These are phyloP conservation scores for Mellivora capensis DNA, from an alignment of 2,113 vertebrate genomes.

Conservation along the genomic window DNA sequence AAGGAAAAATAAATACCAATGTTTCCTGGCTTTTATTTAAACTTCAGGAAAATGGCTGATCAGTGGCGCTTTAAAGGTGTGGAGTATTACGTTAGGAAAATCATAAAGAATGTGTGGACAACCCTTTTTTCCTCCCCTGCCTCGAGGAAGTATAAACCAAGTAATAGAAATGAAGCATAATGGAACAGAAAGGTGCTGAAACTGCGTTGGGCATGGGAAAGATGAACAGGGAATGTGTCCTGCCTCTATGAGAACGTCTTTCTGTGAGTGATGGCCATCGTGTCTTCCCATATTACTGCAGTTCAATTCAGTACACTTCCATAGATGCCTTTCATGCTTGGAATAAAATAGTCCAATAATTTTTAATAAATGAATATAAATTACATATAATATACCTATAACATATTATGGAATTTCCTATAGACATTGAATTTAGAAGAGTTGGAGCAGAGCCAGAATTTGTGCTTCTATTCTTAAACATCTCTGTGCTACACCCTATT, in stretches of 20 bases:
- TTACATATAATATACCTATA: not conserved
- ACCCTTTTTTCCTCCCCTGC: not conserved
- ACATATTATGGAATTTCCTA: not conserved
- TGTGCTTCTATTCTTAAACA: not conserved
- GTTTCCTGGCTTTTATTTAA: not conserved
- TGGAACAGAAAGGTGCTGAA: not conserved
- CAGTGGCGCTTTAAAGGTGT: not conserved
- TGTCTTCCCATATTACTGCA: not conserved
- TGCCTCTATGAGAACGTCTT: not conserved
- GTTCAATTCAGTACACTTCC: not conserved
- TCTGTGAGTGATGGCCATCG: not conserved
- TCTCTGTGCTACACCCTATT: not conserved
- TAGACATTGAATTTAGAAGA: not conserved
- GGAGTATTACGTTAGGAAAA: not conserved
- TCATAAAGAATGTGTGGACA: not conserved
- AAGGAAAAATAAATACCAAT: not conserved
- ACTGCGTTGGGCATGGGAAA: not conserved
- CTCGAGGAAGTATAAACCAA: not conserved
- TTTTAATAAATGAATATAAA: conserved; percentile 63
- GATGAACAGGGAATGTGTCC: not conserved
- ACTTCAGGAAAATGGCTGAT: not conserved
- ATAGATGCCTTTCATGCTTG: conserved; percentile 13
- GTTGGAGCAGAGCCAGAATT: not conserved
- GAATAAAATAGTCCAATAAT: conserved; percentile 9
- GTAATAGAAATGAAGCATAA: not conserved